These are phyloP conservation scores for Melanophora roralis DNA, from an alignment of 2,888 invertebrate genomes.

Conservation along the genomic window DNA sequence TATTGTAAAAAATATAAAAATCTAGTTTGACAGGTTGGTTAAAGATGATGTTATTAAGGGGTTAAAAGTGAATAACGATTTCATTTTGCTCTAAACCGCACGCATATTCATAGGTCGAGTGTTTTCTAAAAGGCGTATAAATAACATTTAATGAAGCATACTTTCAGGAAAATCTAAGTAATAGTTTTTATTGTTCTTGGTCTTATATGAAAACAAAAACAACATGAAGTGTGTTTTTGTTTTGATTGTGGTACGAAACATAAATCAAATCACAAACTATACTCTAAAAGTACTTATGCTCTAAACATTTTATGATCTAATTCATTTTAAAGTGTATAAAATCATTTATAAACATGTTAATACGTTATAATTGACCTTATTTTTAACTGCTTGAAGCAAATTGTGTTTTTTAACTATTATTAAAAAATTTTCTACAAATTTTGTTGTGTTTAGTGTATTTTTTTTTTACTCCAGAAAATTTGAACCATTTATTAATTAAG, in stretches of 20 bases:
- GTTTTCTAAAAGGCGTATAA: conserved; percentile 18
- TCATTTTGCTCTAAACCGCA: conserved; percentile 28
- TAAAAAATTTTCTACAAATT: no score
- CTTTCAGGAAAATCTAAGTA: background rate
- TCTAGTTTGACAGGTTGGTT: background rate
- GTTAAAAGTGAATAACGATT: conserved; percentile 52
- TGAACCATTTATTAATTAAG: background rate
- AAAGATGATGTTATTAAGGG: conserved; percentile 47
- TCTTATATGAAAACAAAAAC: background rate
- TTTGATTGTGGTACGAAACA: background rate
- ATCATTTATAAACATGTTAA: no score
- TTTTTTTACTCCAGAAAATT: background rate
- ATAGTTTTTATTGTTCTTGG: background rate
- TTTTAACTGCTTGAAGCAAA: no score
- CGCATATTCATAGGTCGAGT: conserved; percentile 30
- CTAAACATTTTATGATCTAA: conserved; percentile 32
- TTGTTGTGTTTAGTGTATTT: background rate
- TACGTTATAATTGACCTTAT: no score
- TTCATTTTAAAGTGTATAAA: conserved; percentile 22
- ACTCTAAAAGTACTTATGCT: no score
- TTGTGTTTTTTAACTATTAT: no score
- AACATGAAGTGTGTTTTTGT: background rate
- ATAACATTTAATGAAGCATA: conserved; percentile 50
- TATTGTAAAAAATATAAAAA: conserved; percentile 23
- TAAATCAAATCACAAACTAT: no score